phyloP scores from a whole-genome alignment of 2,888 invertebrate species.

The Eupithecia subumbrata region DNA sequence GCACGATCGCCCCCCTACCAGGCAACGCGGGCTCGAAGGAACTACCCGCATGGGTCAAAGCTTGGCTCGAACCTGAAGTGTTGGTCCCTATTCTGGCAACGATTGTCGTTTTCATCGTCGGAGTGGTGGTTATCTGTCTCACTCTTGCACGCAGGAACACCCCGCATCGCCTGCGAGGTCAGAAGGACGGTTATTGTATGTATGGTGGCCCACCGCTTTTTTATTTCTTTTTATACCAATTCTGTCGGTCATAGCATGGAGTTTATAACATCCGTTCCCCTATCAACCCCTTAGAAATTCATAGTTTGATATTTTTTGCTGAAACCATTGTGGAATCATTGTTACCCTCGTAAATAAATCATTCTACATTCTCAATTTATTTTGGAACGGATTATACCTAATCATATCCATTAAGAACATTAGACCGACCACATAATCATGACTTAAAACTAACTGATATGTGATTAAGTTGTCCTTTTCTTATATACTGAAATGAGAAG shows the following conservation, averaged over 20 bases:
- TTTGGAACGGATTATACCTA: conserved; percentile 15
- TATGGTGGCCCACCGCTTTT: conserved; percentile 82
- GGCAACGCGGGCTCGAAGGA: conserved; percentile 83
- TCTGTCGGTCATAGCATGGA: conserved; percentile 38
- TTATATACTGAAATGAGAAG: not conserved
- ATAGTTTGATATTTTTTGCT: conserved; percentile 11
- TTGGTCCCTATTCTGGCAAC: conserved; percentile 95
- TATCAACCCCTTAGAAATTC: conserved; percentile 2
- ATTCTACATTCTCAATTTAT: conserved; percentile 12
- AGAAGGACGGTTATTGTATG: conserved; percentile 90
- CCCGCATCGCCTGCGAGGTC: conserved; percentile 92
- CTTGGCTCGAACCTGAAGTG: conserved; percentile 95
- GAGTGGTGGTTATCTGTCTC: conserved; percentile 95
- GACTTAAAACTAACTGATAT: not conserved
- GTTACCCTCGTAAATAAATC: conserved; percentile 15
- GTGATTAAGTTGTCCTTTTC: not conserved
- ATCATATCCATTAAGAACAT: conserved; percentile 14
- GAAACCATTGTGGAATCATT: conserved; percentile 13
- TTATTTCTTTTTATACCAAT: conserved; percentile 35
- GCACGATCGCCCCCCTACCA: conserved; percentile 92
- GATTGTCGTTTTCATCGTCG: conserved; percentile 94
- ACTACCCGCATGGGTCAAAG: conserved; percentile 90
- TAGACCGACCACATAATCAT: conserved; percentile 4
- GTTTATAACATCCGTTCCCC: conserved; percentile 51
- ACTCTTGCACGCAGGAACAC: conserved; percentile 93